Evolutionary conservation across 2,888 invertebrate species (phyloP).

Genomic region (Dynastes hyllus): DNA sequence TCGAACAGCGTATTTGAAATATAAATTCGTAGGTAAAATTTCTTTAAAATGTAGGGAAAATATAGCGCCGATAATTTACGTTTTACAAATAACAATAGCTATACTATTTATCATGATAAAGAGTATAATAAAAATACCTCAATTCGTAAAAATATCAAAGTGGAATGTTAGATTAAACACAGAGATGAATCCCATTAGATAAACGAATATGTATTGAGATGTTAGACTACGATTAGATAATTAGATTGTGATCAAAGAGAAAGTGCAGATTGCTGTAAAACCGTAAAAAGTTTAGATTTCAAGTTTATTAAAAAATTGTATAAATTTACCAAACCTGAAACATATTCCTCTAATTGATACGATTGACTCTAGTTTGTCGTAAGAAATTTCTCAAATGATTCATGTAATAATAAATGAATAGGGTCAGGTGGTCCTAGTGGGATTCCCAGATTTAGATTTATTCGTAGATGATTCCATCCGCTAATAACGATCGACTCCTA

Average conservation of each 20-base stretch:
- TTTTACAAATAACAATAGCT: not conserved
- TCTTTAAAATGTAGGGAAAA: not conserved
- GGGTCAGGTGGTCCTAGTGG: too few relatives aligned
- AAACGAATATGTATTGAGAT: not conserved
- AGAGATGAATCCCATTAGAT: not conserved
- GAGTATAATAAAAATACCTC: slow-evolving; percentile 7
- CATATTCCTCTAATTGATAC: too few relatives aligned
- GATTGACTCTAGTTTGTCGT: too few relatives aligned
- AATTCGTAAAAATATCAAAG: not conserved
- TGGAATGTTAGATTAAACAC: slow-evolving; percentile 16
- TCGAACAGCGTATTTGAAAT: not conserved
- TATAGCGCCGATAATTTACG: not conserved
- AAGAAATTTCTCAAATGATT: too few relatives aligned
- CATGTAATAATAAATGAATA: too few relatives aligned
- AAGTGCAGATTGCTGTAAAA: too few relatives aligned
- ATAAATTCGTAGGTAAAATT: not conserved
- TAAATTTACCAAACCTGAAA: too few relatives aligned
- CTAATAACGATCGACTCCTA: too few relatives aligned
- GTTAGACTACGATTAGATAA: not conserved
- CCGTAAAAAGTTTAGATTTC: too few relatives aligned
- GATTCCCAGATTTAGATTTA: too few relatives aligned
- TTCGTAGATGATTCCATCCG: too few relatives aligned
- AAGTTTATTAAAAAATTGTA: too few relatives aligned
- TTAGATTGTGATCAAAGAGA: not conserved
- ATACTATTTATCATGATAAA: slow-evolving; percentile 14